These are phyloP conservation scores for Psettodes erumei DNA, from an alignment of 2,113 vertebrate species.

Conservation along the genomic window DNA sequence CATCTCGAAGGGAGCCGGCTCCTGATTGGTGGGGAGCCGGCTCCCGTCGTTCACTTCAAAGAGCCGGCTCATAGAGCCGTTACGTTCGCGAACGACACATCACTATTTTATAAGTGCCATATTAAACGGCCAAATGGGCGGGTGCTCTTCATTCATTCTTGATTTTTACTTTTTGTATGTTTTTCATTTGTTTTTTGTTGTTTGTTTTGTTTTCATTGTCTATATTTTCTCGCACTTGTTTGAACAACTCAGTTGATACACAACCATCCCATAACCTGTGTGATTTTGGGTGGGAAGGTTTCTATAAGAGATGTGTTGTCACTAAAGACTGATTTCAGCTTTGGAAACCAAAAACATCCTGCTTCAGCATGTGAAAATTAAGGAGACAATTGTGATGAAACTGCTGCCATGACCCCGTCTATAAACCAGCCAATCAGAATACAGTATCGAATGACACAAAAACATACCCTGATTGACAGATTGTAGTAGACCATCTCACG, in stretches of 20 bases:
- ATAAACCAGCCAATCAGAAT: not conserved
- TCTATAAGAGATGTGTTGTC: too few species aligned
- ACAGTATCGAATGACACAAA: not conserved
- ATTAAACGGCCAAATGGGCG: not conserved
- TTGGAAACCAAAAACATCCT: not conserved
- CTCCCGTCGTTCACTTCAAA: too few species aligned
- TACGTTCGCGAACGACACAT: too few species aligned
- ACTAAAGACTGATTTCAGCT: not conserved
- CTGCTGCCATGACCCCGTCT: not conserved
- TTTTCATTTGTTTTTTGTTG: not conserved
- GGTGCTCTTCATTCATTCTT: too few species aligned
- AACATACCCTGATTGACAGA: not conserved
- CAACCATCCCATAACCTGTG: too few species aligned
- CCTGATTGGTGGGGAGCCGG: too few species aligned
- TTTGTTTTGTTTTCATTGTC: not conserved
- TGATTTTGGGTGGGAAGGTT: too few species aligned
- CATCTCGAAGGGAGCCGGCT: too few species aligned
- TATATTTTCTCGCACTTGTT: not conserved
- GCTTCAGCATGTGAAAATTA: too few species aligned
- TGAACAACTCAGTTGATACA: not conserved
- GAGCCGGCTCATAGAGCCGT: too few species aligned
- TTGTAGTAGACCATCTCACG: not conserved
- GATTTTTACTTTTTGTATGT: not conserved
- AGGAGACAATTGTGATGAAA: too few species aligned
- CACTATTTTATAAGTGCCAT: slow-evolving; percentile 5